phyloP scores from a whole-genome alignment of 92 coral and sea anemone species.

The Heliopora coerulea region DNA sequence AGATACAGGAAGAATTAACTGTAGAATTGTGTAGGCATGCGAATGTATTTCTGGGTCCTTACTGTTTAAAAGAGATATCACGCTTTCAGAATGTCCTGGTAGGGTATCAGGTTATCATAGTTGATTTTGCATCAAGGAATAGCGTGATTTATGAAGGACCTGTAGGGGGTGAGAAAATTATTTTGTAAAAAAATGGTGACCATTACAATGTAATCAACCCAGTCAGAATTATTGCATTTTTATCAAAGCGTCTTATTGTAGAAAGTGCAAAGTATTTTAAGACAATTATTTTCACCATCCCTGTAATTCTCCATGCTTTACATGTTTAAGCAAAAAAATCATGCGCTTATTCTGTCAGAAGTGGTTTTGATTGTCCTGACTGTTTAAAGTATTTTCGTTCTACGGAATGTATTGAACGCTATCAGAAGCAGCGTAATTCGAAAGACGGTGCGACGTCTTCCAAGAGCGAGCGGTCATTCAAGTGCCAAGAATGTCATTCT shows the following conservation, averaged over 20 bases:
- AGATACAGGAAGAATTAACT: background rate
- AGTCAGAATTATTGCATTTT: background rate
- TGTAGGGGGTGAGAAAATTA: background rate
- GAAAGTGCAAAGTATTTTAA: background rate
- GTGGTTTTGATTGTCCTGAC: conserved; percentile 16
- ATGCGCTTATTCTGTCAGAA: background rate
- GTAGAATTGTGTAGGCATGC: background rate
- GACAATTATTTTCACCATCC: background rate
- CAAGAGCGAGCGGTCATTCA: conserved; percentile 19
- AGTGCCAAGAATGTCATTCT: background rate
- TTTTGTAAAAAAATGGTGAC: background rate
- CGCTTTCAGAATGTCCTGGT: background rate
- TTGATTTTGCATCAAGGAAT: background rate
- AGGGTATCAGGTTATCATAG: background rate
- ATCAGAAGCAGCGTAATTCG: background rate
- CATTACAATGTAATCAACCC: background rate
- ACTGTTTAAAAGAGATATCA: background rate
- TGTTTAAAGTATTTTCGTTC: conserved; percentile 46
- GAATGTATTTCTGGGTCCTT: background rate
- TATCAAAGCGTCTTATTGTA: background rate
- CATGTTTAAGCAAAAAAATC: conserved; percentile 12
- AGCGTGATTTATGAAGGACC: background rate
- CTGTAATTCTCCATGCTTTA: conserved; percentile 11
- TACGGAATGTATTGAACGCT: background rate
- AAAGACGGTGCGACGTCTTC: background rate